Conservation (phyloP, 2,888 invertebrate species). For the Timema podura region DNA sequence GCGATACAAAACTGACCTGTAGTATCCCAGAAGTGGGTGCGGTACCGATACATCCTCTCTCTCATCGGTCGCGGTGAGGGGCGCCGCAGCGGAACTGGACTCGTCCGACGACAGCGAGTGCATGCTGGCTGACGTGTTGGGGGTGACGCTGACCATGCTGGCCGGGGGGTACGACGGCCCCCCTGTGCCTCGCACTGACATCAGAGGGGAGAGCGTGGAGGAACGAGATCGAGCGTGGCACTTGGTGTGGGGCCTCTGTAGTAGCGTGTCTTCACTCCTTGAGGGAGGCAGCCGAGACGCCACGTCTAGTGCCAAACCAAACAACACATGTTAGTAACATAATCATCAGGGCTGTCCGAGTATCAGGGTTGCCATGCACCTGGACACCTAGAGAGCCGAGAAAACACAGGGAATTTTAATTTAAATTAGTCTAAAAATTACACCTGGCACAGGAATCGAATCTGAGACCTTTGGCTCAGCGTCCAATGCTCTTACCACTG, state of each 20-base stretch:
- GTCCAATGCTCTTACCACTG: too few species aligned
- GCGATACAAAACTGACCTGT: conserved; percentile 50
- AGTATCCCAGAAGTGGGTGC: conserved; percentile 53
- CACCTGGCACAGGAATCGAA: too few species aligned
- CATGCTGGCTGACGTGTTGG: conserved; percentile 36
- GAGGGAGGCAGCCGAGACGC: conserved; percentile 63
- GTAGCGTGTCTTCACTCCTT: conserved; percentile 71
- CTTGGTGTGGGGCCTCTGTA: conserved; percentile 42
- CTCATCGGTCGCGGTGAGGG: conserved; percentile 24
- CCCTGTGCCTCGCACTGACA: conserved; percentile 43
- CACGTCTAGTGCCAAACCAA: conserved; percentile 14
- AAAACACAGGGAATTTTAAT: too few species aligned
- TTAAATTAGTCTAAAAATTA: too few species aligned
- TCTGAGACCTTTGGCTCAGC: too few species aligned
- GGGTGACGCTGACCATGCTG: conserved; percentile 53
- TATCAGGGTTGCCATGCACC: too few species aligned
- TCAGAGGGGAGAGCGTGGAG: conserved; percentile 50
- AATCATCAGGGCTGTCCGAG: too few species aligned
- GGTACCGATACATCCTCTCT: conserved; percentile 40
- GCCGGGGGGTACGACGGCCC: conserved; percentile 60
- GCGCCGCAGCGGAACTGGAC: conserved; percentile 43
- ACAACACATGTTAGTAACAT: conserved; percentile 47
- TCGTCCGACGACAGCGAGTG: conserved; percentile 30
- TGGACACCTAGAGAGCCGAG: too few species aligned
- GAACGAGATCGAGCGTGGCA: conserved; percentile 27